These are phyloP conservation scores for Psephotus haematonotus DNA, from an alignment of 2,113 vertebrate species.

Conservation along the genomic window DNA sequence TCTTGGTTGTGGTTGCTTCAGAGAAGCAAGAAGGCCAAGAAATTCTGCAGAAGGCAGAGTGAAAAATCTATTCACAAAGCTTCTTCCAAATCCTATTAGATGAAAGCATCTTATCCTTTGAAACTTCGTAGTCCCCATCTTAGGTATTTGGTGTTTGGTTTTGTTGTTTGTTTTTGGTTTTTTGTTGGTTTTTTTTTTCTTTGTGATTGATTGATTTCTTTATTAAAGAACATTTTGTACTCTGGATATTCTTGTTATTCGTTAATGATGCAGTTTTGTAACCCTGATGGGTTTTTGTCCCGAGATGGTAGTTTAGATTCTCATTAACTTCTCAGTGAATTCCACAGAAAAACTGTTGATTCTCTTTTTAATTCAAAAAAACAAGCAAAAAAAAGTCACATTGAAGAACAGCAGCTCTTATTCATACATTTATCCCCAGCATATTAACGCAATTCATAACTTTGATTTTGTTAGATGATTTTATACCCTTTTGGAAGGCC, in stretches of 20 bases:
- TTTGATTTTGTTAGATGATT: not conserved
- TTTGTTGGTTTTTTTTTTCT: not conserved
- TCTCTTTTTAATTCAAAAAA: not conserved
- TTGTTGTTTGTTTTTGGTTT: too few species aligned
- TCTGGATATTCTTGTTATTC: not conserved
- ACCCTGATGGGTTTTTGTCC: not conserved
- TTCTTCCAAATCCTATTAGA: not conserved
- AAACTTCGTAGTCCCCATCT: not conserved
- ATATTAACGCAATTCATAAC: not conserved
- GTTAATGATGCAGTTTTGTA: not conserved
- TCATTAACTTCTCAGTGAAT: not conserved
- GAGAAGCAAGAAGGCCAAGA: not conserved
- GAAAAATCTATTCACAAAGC: not conserved
- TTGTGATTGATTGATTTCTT: not conserved
- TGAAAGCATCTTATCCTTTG: not conserved
- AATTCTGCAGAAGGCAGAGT: not conserved
- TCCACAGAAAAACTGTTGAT: not conserved
- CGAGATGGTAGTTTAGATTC: not conserved
- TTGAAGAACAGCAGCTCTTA: not conserved
- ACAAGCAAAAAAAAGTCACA: not conserved
- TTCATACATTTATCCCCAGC: not conserved
- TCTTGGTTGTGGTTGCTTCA: not conserved
- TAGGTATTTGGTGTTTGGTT: not conserved
- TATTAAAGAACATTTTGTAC: not conserved
- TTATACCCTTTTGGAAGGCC: not conserved